Evolutionary conservation across 2,888 invertebrate species (phyloP).

Genomic region (Lydus trimaculatus): DNA sequence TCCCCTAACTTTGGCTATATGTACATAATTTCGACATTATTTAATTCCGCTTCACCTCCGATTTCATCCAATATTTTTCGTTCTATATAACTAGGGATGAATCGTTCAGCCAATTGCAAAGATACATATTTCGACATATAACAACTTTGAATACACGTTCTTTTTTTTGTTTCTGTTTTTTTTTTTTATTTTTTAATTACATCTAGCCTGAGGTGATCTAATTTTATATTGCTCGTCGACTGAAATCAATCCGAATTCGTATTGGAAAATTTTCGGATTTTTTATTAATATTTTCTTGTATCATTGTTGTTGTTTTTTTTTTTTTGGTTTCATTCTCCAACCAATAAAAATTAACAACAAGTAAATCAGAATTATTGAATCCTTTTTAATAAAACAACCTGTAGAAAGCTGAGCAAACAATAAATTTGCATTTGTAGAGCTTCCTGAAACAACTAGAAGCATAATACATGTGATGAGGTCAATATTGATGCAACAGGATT

Average conservation of each 20-base stretch:
- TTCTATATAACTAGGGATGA: neutral
- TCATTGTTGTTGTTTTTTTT: too few species aligned
- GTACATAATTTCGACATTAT: neutral
- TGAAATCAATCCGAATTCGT: neutral
- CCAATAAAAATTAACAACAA: neutral
- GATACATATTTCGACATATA: neutral
- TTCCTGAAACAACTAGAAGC: neutral
- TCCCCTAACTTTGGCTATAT: neutral
- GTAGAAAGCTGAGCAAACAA: neutral
- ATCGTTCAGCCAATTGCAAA: neutral
- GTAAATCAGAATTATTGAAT: neutral
- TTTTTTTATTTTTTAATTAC: conserved; percentile 5
- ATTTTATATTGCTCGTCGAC: neutral
- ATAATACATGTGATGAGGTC: conserved; percentile 8
- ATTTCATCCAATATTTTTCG: neutral
- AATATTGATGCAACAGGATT: conserved; percentile 4
- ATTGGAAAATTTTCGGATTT: neutral
- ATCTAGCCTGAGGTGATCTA: neutral
- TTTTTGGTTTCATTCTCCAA: neutral
- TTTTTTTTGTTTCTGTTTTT: neutral
- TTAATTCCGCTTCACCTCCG: neutral
- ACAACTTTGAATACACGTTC: neutral
- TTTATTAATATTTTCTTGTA: too few species aligned
- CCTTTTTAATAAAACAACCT: neutral
- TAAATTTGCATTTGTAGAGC: neutral